Conservation (phyloP, 2,113 vertebrate genomes). For the Hyperopisus bebe region DNA sequence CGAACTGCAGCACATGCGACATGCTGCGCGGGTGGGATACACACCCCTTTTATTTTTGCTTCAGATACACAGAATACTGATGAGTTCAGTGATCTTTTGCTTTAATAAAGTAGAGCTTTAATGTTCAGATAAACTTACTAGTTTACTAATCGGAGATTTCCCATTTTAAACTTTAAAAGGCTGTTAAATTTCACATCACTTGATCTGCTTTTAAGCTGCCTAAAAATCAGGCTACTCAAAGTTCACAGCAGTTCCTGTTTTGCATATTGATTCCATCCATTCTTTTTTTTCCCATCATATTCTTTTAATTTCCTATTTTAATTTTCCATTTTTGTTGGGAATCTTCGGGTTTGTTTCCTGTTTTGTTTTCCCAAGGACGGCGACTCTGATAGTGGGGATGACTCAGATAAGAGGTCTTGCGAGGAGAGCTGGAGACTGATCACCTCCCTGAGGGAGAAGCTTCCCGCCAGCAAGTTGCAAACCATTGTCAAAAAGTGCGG, state of each 20-base stretch:
- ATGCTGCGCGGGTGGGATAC: background rate
- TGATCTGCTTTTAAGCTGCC: background rate
- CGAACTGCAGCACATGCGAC: background rate
- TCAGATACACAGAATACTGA: background rate
- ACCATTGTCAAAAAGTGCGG: constrained; percentile 99
- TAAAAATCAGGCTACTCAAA: background rate
- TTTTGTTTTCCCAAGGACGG: constrained; percentile 97
- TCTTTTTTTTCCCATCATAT: constrained; percentile 53
- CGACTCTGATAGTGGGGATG: constrained; percentile 99
- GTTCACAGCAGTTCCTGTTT: constrained; percentile 53
- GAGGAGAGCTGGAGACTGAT: constrained; percentile 99
- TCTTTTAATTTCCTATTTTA: constrained; percentile 60
- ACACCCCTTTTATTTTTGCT: background rate
- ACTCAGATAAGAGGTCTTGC: constrained; percentile 99
- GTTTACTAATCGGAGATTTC: background rate
- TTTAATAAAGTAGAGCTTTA: background rate
- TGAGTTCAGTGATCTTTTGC: background rate
- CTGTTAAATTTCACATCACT: background rate
- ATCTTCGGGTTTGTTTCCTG: constrained; percentile 85
- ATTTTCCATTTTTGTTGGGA: constrained; percentile 79
- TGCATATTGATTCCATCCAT: constrained; percentile 70
- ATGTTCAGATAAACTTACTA: background rate
- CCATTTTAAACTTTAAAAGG: background rate
- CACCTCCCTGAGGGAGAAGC: constrained; percentile 97
- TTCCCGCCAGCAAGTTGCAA: constrained; percentile 98